Conservation (phyloP, 2,888 invertebrate species). For the Tortrix viridana region DNA sequence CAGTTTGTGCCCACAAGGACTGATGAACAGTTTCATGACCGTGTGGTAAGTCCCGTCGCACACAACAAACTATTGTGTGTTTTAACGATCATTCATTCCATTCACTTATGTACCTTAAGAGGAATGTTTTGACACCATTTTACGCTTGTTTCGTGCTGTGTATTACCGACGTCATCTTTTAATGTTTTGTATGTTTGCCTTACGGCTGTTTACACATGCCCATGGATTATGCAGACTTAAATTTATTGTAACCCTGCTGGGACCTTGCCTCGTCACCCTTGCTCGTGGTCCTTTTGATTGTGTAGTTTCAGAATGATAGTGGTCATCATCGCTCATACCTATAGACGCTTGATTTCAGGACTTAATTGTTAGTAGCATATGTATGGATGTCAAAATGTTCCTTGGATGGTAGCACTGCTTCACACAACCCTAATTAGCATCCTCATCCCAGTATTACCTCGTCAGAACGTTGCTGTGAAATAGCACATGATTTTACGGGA, state of each 20-base stretch:
- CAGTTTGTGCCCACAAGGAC: constrained; percentile 93
- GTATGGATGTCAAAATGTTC: constrained; percentile 24
- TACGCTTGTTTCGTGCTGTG: constrained; percentile 1
- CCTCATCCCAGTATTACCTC: background rate
- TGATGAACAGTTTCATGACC: constrained; percentile 95
- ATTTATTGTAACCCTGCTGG: background rate
- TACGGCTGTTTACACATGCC: no score
- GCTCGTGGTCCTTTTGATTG: no score
- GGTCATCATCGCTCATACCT: no score
- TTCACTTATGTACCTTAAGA: constrained; percentile 26
- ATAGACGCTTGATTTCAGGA: no score
- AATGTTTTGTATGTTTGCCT: background rate
- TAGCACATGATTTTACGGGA: constrained; percentile 3
- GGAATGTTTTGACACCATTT: constrained; percentile 29
- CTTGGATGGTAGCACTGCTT: constrained; percentile 28
- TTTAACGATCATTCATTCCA: constrained; percentile 35
- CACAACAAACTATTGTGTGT: constrained; percentile 47
- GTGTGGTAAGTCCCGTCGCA: constrained; percentile 90
- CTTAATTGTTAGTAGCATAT: background rate
- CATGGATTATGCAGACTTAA: no score
- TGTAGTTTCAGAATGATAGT: no score
- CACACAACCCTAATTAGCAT: constrained; percentile 17
- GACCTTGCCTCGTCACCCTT: background rate
- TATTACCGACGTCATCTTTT: background rate
- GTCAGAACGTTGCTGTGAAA: constrained; percentile 16